These are phyloP conservation scores for Dermatemys mawii DNA, from an alignment of 2,113 vertebrate genomes.

Conservation along the genomic window DNA sequence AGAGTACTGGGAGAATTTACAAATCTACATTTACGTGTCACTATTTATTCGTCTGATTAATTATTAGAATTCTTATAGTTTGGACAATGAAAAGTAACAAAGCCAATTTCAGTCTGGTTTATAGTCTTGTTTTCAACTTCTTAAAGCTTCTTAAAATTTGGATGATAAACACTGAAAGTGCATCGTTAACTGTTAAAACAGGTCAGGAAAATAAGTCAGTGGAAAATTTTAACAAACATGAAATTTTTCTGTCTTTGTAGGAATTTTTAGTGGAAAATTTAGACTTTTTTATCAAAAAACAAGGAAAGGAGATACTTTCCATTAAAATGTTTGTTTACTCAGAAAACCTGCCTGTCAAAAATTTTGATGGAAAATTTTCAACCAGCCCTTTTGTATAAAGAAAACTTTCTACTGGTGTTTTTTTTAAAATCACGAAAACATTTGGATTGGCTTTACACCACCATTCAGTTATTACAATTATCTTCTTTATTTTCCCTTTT, in stretches of 20 bases:
- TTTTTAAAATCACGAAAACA: not conserved
- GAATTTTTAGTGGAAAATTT: not conserved
- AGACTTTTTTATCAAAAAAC: not conserved
- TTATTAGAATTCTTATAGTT: not conserved
- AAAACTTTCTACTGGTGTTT: not conserved
- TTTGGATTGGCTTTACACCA: not conserved
- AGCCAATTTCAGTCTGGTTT: not conserved
- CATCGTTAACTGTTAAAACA: not conserved
- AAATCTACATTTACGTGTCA: not conserved
- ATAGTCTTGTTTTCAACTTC: not conserved
- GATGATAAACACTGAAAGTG: not conserved
- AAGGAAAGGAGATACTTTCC: not conserved
- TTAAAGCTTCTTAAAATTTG: not conserved
- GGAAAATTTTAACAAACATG: not conserved
- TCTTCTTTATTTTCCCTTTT: slow-evolving; percentile 1
- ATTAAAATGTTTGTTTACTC: not conserved
- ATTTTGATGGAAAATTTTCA: not conserved
- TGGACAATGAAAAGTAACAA: not conserved
- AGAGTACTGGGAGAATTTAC: not conserved
- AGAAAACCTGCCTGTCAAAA: not conserved
- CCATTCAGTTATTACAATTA: not conserved
- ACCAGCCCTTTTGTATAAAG: not conserved
- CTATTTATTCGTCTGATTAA: not conserved
- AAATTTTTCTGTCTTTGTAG: not conserved
- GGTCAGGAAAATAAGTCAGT: not conserved